Evolutionary conservation across 2,888 invertebrate species (phyloP), one percentile per base, ranked within the genome.

Genomic region (Drosophila atroscutellata): DNA sequence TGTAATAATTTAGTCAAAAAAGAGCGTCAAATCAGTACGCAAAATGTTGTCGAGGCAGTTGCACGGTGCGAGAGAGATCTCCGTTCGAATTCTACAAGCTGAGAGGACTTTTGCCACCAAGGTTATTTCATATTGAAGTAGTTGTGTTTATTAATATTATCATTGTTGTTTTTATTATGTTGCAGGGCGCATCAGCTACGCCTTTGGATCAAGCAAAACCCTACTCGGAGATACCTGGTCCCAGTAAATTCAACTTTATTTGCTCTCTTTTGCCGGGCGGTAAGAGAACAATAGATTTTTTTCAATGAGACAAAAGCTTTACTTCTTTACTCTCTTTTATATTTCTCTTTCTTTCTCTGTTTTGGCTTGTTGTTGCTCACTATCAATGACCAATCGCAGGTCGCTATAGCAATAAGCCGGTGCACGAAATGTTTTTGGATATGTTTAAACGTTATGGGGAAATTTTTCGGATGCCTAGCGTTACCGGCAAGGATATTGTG

Each of bases 391-490:
- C 55, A 60, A 61, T 45, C 13, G 2, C 36, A 91, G 88, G 90
- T 45, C 80, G 77, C 8, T 91, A 80, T 59, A 61, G 47, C 0
- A 69, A 77, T 51, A 20, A 18, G 6, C 78, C 88, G 11, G 55
- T 81, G 0, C 65, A 75, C 2, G 86, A 90, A 56, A 84, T 90
- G 75, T 68, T 90, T 18, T 63, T 78, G 37, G 77, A 74, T 7
- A 18, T 90, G 36, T 76, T 77, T 3, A 64, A 77, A 3, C 77
- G 83, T n/a, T 91, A 92, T 75, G 94, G 94, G 0, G 76, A 92
- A 13, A 85, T 94, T 7, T 92, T 93, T 20, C 92, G 91, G 8
- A 79, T 94, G 50, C 93, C 93, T 9, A 92, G 93, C 7, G 57
- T 94, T 4, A 83, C 90, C 0, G 88, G 90, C 0, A 64, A 34